Base-by-base conservation (phyloP, 2,888 invertebrate genomes). In the Drosophila neotestacea region DNA sequence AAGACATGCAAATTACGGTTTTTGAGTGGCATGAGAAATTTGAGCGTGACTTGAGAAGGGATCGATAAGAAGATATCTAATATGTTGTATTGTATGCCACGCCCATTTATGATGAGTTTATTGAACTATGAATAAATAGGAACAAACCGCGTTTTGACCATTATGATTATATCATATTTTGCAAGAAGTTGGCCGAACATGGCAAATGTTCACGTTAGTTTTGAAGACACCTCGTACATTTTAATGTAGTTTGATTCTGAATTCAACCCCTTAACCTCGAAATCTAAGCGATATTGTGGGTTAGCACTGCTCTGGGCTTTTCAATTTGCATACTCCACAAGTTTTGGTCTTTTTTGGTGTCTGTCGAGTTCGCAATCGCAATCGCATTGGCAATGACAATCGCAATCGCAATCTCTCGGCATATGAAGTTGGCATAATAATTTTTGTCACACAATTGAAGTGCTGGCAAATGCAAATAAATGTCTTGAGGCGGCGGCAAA, bases 351-450 rank as follows among this genome's bases (percentile, higher is more conserved):
- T 10, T 56, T 13, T 36, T 16, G n/a, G 36, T 34, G 55, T 54
- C 39, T 59, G 54, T 73, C 54, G 52, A 69, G 80, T 62, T 79
- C 77, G 64, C 71, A 73, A 51, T 60, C 50, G 39, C 59, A 60
- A 64, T 79, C 77, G 64, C 71, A 73, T 46, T 62, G 13, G 28
- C 34, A 58, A n/a, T 38, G 42, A 13, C 55, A 52, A 44, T 61
- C 11, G 3, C 54, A 62, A 46, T 68, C 73, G 64, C 71, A 74
- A 61, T 68, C 60, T 48, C 51, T 63, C 22, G 46, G 44, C 70
- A 79, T 74, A 77, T 79, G 77, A 77, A 69, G 75, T 77, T 79
- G 75, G 77, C 77, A 80, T 79, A 77, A 80, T 77, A 79, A 75
- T 76, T 81, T 82, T 62, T 61, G 76, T 73, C 81, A 69, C 81